Percentiles rank a stretch among this genome's conserved stretches.
phyloP scores from a whole-genome alignment of 1,140 invertebrate species.

The Aphelenchoides besseyi region DNA sequence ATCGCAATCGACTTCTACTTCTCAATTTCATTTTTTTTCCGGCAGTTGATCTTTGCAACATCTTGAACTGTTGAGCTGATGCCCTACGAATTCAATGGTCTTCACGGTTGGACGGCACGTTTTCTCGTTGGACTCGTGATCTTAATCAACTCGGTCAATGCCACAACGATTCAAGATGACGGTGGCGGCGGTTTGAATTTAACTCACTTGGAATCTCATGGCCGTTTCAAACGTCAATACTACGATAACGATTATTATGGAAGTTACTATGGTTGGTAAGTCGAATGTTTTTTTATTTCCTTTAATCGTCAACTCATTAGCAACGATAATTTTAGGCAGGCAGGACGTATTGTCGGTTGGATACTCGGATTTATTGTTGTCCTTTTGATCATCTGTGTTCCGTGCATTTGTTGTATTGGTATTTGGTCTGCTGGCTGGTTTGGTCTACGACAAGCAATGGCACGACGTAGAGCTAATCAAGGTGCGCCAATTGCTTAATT shows the following conservation, averaged over 20 bases:
- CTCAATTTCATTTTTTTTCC: background rate
- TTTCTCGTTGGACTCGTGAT: background rate
- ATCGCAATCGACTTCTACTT: background rate
- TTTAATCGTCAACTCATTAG: background rate
- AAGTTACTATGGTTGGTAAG: conserved; percentile 49
- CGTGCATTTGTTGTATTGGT: conserved; percentile 49
- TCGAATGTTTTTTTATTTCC: background rate
- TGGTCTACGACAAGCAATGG: conserved; percentile 44
- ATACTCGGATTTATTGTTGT: conserved; percentile 43
- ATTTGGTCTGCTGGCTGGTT: conserved; percentile 52
- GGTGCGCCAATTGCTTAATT: conserved; percentile 15
- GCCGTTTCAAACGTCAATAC: conserved; percentile 42
- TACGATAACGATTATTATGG: conserved; percentile 49
- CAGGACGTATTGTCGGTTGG: conserved; percentile 45
- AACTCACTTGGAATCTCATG: too few species aligned
- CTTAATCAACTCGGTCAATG: background rate
- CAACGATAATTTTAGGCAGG: conserved; percentile 38
- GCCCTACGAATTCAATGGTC: background rate
- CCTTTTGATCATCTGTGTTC: conserved; percentile 39
- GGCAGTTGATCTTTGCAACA: background rate
- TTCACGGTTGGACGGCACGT: too few species aligned
- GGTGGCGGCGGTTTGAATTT: background rate
- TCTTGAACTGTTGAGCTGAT: background rate
- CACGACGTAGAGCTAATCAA: background rate
- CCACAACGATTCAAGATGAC: background rate